Base-by-base conservation (phyloP, 1,140 invertebrate species). In the Chrysomallon squamiferum region DNA sequence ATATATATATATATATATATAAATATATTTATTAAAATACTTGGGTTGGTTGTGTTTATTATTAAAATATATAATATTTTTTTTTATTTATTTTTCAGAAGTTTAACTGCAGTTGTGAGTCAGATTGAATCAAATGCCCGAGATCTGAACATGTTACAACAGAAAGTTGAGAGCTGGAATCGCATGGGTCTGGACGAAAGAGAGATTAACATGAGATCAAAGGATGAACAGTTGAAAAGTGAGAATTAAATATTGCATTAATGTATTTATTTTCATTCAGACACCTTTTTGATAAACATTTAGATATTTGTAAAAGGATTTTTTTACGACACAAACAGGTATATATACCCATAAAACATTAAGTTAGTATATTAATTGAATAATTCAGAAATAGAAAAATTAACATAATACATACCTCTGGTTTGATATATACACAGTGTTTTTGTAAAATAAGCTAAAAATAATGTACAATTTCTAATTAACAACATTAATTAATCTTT, bases 141-240 rank as follows among this genome's bases (percentile, higher is more conserved):
- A 50, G 79, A 81, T 62, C 64, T 85, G 43, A 75, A 76, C 15
- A 73, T 75, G 29, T 70, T 85, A 6, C 81, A 83, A 33, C 57
- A 72, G 29, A 80, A 80, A 52, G 66, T 84, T 20, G 77, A 81
- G 25, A 65, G 41, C 35, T 79, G 77, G 75, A 81, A 84, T 58
- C 70, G 59, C 33, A 72, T 73, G 56, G 74, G 77, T 2, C 71
- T 85, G 50, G 79, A 82, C 66, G 79, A 83, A 52, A 65, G 82
- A 59, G 84, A 85, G 62, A 79, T 80, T 11, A 65, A 71, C 35
- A 67, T 80, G 0, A 69, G 73, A n/a, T 73, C 75, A 18, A 80
- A 78, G 62, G 82, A 85, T 69, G 76, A 84, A 62, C 79, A 83
- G 54, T 68, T 85, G 13, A 79, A 74, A 63, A 76, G 82, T 85